Base-by-base conservation (phyloP, 2,113 vertebrate species). In the Lathamus discolor region DNA sequence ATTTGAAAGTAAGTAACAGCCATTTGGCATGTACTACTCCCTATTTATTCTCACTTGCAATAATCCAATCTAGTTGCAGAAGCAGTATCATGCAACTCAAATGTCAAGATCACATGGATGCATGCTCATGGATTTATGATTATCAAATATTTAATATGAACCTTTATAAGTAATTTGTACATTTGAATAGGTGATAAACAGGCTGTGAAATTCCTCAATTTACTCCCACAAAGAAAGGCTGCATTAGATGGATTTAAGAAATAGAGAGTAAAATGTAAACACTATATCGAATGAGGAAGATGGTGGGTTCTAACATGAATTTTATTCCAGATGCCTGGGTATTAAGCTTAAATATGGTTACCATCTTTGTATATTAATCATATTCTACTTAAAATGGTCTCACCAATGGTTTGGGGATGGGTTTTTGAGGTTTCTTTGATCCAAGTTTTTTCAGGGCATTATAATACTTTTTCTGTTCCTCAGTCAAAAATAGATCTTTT, bases 381-480 rank as follows among this genome's bases (percentile, higher is more conserved):
- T 23, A 78, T 62, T 82, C 28, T 41, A 72, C 48, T 87, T 22
- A 39, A 83, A 5, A 52, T 31, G 35, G 7, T 91, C 98, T 98
- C 97, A 99, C 99, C 98, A 75, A 49, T 79, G 99, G 99, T 73
- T 98, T 98, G 96, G 99, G 99, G 92, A 99, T 99, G 22, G 99
- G 98, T 86, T 99, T 99, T 95, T 99, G 98, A 64, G 99, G 99
- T 87, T 99, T 99, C 97, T 99, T 99, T 39, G 98, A 98, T 94
- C 99, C 99, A 80, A 99, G 96, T 89, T 99, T 99, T 98, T 99
- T 99, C 98, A 99, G 98, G 7, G 99, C 99, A 54, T 98, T 99
- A 52, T 99, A 99, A 84, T 99, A 99, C 95, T 99, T 99, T 95
- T 99, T 99, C 98, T 99, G 99, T 76, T 99, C 99, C 75, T 99